Base-by-base conservation (phyloP, 2,113 vertebrate species). In the Pelodiscus sinensis region DNA sequence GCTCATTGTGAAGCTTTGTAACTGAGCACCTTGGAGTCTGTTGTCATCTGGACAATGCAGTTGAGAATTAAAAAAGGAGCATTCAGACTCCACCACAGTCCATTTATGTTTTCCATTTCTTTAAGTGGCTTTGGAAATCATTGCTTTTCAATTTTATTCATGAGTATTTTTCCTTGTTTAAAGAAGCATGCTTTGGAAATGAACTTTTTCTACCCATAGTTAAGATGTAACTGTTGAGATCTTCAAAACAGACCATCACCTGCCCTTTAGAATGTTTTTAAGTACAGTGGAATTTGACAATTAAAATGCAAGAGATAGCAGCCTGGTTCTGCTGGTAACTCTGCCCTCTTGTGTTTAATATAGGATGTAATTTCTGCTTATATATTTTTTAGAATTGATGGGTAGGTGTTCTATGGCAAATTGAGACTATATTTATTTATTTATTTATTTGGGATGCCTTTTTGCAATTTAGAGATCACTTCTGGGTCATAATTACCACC, bases 31-130 rank as follows among this genome's bases (percentile, higher is more conserved):
- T 4, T 0, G 94, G 82, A 62, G 80, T 80, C 79, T 85, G 57
- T 35, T 6, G 44, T 78, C 38, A 54, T 82, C 79, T 77, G 81
- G 14, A 31, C 5, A 2, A 4, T 19, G 54, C 44, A 16, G 25
- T 21, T 77, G 87, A 79, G 65, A 90, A 90, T 85, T 88, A 92
- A 92, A 2, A 88, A 35, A 84, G 81, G 9, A 62, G 77, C 35
- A 2, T 51, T 87, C n/a, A 56, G 8, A 75, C 79, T 22, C 11
- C n/a, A 85, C 89, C 78, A 81, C 60, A n/a, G n/a, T 54, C 8
- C 54, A 0, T 55, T 0, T 2, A 13, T 51, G 10, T 31, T 90
- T 87, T 79, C 35, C 19, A 57, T 19, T 27, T 91, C 31, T 55
- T 85, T 1, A 65, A 88, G 77, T 0, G 1, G 2, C 11, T 14